Evolutionary conservation across 2,888 invertebrate species (phyloP).

Genomic region (Amblyjoppa fuscipennis): DNA sequence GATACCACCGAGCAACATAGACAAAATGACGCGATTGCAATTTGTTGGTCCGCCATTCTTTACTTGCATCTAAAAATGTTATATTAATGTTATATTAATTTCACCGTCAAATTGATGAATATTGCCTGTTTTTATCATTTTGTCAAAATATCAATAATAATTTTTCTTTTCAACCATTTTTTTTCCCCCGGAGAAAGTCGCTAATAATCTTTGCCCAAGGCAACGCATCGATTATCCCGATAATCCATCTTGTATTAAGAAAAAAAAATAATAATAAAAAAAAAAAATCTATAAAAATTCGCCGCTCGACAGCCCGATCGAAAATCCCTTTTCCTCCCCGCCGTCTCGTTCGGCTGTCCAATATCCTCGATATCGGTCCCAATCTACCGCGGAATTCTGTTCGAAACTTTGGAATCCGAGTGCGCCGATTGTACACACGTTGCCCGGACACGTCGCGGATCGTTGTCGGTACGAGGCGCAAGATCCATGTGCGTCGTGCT

Average conservation of each 20-base stretch:
- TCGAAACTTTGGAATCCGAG: constrained; percentile 58
- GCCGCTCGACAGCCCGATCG: background rate
- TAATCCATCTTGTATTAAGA: background rate
- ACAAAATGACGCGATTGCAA: too few relatives aligned
- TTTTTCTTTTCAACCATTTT: background rate
- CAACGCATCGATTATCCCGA: background rate
- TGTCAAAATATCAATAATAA: background rate
- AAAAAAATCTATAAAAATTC: background rate
- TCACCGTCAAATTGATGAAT: too few relatives aligned
- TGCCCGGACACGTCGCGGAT: background rate
- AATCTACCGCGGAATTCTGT: constrained; percentile 49
- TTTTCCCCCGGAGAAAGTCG: background rate
- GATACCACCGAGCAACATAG: too few relatives aligned
- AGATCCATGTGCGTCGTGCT: constrained; percentile 50
- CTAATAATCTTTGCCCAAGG: background rate
- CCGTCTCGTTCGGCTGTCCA: constrained; percentile 18
- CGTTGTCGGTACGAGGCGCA: background rate
- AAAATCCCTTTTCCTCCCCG: background rate
- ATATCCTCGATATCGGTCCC: constrained; percentile 20
- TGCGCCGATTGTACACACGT: constrained; percentile 13
- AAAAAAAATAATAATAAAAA: background rate
- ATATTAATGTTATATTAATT: too few relatives aligned
- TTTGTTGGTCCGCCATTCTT: too few relatives aligned
- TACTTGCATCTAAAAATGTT: too few relatives aligned
- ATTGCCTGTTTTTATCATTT: too few relatives aligned